Conservation (phyloP, 2,888 invertebrate genomes). For the Drosophila paranaensis region DNA sequence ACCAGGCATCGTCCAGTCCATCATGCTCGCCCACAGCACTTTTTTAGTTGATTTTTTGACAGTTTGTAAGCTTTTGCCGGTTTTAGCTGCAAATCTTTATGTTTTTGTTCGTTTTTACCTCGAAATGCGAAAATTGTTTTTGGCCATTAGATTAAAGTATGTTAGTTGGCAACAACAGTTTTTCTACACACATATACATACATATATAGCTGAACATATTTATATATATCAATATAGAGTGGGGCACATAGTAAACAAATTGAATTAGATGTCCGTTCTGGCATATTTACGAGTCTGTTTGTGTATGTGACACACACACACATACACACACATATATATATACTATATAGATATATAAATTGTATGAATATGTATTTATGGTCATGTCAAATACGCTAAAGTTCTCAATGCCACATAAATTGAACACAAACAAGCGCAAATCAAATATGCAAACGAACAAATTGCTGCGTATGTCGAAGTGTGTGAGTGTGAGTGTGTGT, state of each 20-base stretch:
- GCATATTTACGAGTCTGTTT: slow-evolving; percentile 73
- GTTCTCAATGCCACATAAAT: slow-evolving; percentile 78
- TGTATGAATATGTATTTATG: slow-evolving; percentile 46
- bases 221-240: slow-evolving; percentile 27
- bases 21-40: not conserved
- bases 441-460: slow-evolving; percentile 78
- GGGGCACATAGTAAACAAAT: slow-evolving; percentile 62
- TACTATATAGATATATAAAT: slow-evolving; percentile 5
- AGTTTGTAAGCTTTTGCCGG: slow-evolving; percentile 9
- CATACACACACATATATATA: not conserved
- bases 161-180: slow-evolving; percentile 28
- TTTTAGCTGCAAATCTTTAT: slow-evolving; percentile 21
- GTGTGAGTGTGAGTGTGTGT: slow-evolving; percentile 4
- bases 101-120: slow-evolving; percentile 7
- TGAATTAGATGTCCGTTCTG: slow-evolving; percentile 67
- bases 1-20: not conserved
- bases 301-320: slow-evolving; percentile 18
- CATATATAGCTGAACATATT: slow-evolving; percentile 14
- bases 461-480: slow-evolving; percentile 25
- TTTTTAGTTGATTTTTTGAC: slow-evolving; percentile 6
- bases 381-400: slow-evolving; percentile 71
- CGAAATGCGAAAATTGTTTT: slow-evolving; percentile 32
- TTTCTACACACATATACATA: slow-evolving; percentile 8
- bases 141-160: slow-evolving; percentile 36
- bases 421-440: slow-evolving; percentile 64